Evolutionary conservation across 2,888 invertebrate genomes (phyloP).

Genomic region (Zonitis immaculata): DNA sequence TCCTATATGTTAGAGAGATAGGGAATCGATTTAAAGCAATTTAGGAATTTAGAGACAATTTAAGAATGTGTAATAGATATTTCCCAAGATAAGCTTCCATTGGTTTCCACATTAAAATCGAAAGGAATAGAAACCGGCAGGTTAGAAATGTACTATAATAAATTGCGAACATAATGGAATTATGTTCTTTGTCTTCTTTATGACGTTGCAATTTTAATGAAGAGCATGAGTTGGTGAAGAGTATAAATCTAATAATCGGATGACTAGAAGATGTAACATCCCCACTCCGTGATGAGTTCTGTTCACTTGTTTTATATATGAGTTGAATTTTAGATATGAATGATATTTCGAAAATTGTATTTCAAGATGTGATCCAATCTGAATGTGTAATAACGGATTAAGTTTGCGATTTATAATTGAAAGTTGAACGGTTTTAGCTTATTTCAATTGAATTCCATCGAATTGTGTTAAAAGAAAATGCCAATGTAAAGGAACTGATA

Average conservation of each 20-base stretch:
- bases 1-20: conserved; percentile 12
- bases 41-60: conserved; percentile 10
- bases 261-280: neutral
- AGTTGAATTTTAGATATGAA: neutral
- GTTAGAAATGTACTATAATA: conserved; percentile 2
- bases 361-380: conserved; percentile 4
- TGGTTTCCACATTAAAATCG: conserved; percentile 3
- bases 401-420: conserved; percentile 4
- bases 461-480: neutral
- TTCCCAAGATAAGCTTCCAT: conserved; percentile 5
- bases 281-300: neutral
- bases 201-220: conserved; percentile 3
- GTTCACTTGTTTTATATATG: neutral
- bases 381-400: conserved; percentile 6
- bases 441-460: conserved; percentile 1
- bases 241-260: neutral
- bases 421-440: conserved; percentile 6
- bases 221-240: neutral
- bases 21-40: conserved; percentile 19
- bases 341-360: conserved; percentile 6
- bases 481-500: neutral
- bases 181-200: conserved; percentile 3
- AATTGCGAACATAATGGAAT: conserved; percentile 2
- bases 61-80: conserved; percentile 10
- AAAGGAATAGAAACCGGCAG: neutral